Evolutionary conservation across 92 coral and sea anemone genomes (phyloP), one percentile per base, ranked within the genome.

Genomic region (Zoanthus gigantus): DNA sequence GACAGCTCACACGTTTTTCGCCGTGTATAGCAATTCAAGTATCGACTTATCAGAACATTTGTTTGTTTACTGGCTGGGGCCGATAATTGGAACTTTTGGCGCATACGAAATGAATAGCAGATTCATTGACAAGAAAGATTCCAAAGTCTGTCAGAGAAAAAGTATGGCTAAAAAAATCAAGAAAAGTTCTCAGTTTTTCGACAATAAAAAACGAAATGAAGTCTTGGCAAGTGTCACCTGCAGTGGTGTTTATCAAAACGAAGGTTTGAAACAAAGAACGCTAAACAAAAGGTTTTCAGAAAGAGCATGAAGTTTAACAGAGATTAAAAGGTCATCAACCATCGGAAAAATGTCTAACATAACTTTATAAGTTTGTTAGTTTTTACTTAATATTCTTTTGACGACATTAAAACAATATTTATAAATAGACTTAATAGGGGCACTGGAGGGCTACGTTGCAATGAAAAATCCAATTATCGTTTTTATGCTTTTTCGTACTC

Each of bases 41-140:
- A 95, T 91, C 47, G 90, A 89, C 23, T 71, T 94, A 17, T 42
- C 89, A 5, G 95, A 95, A 88, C 98, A 96, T 90, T 50, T 96
- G 28, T 87, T 93, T 17, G 98, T 96, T 71, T 96, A 92, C 66
- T 96, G 98, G 98, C 90, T 93, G 3, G 98, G 95, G 0, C 98
- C 98, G 42, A 88, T 94, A 7, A 7, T 93, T 13, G 98, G 98
- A 14, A 93, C 96, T 1, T 66, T 93, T 15, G 85, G 88, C 28
- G 98, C 98, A 7, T 88, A 91, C 17, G 86, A 73, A 13, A 14
- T 93, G 12, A 94, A 96, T 81, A 45, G 84, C 60, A 79, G 86
- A 30, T 76, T 90, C 0, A 79, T 82, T 30, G 77, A 77, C n/a
- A 89, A 92, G 42, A 88, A 71, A 9, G 74, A 88, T 11, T 52